phyloP scores from a whole-genome alignment of 2,888 invertebrate genomes.

The Meteorus cinctellus region DNA sequence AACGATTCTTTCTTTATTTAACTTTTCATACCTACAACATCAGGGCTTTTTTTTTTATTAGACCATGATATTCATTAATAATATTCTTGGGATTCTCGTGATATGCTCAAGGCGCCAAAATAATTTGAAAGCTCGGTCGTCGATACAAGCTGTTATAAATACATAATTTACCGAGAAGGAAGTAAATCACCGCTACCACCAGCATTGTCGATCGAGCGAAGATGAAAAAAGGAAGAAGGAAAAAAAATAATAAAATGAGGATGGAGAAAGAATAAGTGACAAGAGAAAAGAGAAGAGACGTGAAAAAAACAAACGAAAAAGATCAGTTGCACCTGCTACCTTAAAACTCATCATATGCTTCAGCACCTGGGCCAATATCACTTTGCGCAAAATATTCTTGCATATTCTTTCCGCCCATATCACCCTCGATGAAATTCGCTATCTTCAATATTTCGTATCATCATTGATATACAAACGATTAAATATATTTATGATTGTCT shows the following conservation, averaged over 20 bases:
- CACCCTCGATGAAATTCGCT: slow-evolving; percentile 7
- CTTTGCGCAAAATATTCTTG: slow-evolving; percentile 28
- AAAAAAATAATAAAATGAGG: not conserved
- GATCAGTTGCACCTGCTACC: slow-evolving; percentile 34
- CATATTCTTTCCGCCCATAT: not conserved
- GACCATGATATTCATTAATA: slow-evolving; percentile 34
- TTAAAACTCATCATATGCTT: slow-evolving; percentile 25
- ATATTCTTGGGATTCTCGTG: slow-evolving; percentile 36
- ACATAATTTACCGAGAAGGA: slow-evolving; percentile 14
- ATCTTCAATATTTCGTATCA: slow-evolving; percentile 14
- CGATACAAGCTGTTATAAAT: slow-evolving; percentile 15
- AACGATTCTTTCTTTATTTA: not conserved
- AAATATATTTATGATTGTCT: slow-evolving; percentile 8
- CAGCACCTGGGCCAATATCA: slow-evolving; percentile 29
- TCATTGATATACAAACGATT: not conserved
- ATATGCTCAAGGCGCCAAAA: slow-evolving; percentile 38
- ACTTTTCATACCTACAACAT: slow-evolving; percentile 4
- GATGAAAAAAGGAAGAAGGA: slow-evolving; percentile 17
- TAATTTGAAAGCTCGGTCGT: slow-evolving; percentile 38
- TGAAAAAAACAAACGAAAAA: slow-evolving; percentile 8
- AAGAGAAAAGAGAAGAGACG: not conserved
- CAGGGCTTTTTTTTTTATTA: slow-evolving; percentile 25
- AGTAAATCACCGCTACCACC: slow-evolving; percentile 41
- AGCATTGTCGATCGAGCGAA: slow-evolving; percentile 38
- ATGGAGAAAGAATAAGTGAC: not conserved